A percentile compares a stretch with the other conserved stretches of the same genome.
Evolutionary conservation across 2,113 vertebrate species (phyloP).

Genomic region (Nannobrachium achirus): DNA sequence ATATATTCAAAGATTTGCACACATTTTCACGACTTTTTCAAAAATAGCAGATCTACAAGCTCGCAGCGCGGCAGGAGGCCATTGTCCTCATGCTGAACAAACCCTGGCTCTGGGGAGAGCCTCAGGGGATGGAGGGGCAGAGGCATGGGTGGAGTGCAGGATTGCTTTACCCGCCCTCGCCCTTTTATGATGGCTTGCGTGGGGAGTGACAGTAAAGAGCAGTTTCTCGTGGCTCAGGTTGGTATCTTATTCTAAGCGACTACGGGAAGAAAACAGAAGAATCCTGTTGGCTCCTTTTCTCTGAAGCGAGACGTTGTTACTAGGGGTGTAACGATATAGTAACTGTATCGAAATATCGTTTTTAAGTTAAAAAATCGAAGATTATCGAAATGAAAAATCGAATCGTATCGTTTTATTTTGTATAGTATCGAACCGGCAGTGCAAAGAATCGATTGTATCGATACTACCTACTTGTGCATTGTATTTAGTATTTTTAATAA

Average conservation of each 20-base stretch:
- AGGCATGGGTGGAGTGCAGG: constrained; percentile 25
- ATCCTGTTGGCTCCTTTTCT: constrained; percentile 1
- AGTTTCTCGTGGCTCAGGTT: background rate
- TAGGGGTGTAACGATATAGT: no score
- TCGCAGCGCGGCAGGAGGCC: background rate
- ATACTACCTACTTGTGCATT: no score
- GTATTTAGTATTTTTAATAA: no score
- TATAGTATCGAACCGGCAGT: no score
- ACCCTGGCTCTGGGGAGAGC: background rate
- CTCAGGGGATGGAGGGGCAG: constrained; percentile 5
- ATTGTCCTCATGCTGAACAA: background rate
- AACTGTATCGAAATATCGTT: no score
- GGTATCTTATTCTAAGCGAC: constrained; percentile 18
- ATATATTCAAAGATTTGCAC: no score
- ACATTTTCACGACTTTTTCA: no score
- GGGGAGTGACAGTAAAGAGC: background rate
- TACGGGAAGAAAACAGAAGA: background rate
- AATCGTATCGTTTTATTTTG: no score
- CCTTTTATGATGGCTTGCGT: constrained; percentile 19
- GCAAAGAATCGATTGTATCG: no score
- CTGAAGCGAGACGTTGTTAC: constrained; percentile 15
- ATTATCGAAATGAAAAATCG: no score
- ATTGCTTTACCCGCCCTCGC: constrained; percentile 16
- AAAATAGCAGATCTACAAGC: no score
- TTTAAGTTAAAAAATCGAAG: no score